These are phyloP conservation scores for Arenaria interpres DNA, from an alignment of 2,113 vertebrate genomes.

Conservation along the genomic window DNA sequence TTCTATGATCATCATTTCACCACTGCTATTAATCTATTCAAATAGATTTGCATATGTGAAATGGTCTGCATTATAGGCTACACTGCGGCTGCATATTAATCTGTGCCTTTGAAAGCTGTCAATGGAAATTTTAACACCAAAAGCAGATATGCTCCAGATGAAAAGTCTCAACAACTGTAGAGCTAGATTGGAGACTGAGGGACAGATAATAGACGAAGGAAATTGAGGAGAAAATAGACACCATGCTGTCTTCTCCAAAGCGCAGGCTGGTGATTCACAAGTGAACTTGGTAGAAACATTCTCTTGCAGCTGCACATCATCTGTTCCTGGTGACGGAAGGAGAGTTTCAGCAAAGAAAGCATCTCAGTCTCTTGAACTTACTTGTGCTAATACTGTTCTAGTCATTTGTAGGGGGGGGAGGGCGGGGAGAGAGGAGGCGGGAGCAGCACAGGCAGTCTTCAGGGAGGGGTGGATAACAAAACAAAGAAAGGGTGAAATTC, in stretches of 20 bases:
- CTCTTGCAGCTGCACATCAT: background rate
- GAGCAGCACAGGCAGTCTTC: background rate
- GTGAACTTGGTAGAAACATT: background rate
- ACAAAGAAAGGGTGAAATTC: background rate
- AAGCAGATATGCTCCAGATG: background rate
- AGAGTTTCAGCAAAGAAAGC: background rate
- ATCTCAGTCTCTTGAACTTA: background rate
- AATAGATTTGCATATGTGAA: background rate
- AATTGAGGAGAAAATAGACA: background rate
- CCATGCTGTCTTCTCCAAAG: background rate
- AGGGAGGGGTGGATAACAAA: background rate
- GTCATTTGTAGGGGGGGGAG: background rate
- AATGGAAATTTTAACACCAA: background rate
- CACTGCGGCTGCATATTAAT: background rate
- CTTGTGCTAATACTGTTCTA: background rate
- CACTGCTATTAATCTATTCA: background rate
- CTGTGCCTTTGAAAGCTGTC: background rate
- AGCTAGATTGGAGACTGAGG: background rate
- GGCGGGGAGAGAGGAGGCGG: background rate
- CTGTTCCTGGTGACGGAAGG: background rate
- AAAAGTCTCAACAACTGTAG: background rate
- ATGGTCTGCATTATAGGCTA: background rate
- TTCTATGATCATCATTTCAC: background rate
- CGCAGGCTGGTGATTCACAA: background rate
- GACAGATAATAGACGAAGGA: background rate